These are phyloP conservation scores for Bruchidius siliquastri DNA, from an alignment of 2,888 invertebrate species.

Conservation along the genomic window DNA sequence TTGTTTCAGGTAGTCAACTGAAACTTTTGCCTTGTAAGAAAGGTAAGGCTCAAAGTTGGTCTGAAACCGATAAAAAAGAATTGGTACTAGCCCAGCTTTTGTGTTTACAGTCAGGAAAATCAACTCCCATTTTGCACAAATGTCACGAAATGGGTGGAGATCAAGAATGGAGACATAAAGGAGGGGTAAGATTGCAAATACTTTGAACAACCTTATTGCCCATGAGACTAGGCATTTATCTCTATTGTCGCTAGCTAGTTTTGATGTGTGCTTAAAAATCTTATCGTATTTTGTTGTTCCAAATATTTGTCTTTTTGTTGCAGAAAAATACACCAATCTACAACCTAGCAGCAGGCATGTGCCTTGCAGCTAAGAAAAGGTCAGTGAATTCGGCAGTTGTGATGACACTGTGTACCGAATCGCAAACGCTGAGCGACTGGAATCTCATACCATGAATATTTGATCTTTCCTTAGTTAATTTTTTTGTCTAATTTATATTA, in stretches of 20 bases:
- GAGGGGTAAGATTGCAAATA: conserved; percentile 52
- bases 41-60: conserved; percentile 77
- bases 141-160: conserved; percentile 89
- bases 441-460: conserved; percentile 45
- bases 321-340: conserved; percentile 73
- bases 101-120: conserved; percentile 73
- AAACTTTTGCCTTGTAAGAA: conserved; percentile 66
- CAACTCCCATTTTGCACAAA: conserved; percentile 70
- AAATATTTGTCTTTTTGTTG: conserved; percentile 30
- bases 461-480: no score
- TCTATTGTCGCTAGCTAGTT: no score
- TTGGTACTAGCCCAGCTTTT: conserved; percentile 77
- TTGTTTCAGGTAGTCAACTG: conserved; percentile 52
- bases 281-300: no score
- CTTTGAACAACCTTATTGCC: conserved; percentile 21
- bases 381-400: conserved; percentile 49
- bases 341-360: conserved; percentile 82
- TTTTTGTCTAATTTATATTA: no score
- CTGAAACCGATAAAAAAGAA: conserved; percentile 77
- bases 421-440: conserved; percentile 50
- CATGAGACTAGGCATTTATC: conserved; percentile 20
- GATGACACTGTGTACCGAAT: conserved; percentile 60
- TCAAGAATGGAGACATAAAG: conserved; percentile 88
- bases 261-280: no score
- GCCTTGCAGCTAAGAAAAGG: conserved; percentile 58